A percentile compares a stretch with the other conserved stretches of the same genome.
These are phyloP conservation scores for Pherbina coryleti DNA, from an alignment of 2,888 invertebrate species.

Conservation along the genomic window DNA sequence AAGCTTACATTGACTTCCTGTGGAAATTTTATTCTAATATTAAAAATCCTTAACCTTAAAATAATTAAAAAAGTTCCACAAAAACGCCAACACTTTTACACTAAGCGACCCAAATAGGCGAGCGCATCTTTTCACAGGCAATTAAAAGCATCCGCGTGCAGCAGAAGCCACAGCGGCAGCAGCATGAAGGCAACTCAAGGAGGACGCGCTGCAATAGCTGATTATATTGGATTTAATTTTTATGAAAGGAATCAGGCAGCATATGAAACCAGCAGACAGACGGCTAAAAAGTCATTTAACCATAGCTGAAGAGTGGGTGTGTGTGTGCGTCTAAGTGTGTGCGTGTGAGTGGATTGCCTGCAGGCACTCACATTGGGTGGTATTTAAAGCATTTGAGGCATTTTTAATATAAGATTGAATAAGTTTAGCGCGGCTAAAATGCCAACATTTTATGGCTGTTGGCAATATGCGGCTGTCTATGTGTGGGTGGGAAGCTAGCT, in stretches of 20 bases:
- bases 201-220: conserved; percentile 14
- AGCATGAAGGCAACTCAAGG: not conserved
- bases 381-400: conserved; percentile 27
- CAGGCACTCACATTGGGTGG: conserved; percentile 29
- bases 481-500: not conserved
- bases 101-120: conserved; percentile 20
- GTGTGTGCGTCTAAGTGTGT: conserved; percentile 44
- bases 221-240: conserved; percentile 31
- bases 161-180: not conserved
- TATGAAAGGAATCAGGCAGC: conserved; percentile 11
- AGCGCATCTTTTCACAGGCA: conserved; percentile 12
- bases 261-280: not conserved
- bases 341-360: conserved; percentile 46
- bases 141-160: conserved; percentile 31
- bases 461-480: not conserved
- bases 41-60: not conserved
- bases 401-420: conserved; percentile 32
- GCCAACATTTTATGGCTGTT: conserved; percentile 1
- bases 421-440: conserved; percentile 17
- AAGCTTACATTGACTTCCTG: too few species aligned
- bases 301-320: not conserved
- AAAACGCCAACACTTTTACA: conserved; percentile 13
- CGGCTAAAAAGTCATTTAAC: conserved; percentile 21
- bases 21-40: not conserved
- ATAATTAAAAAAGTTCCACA: conserved; percentile 26